A percentile compares a stretch with the other conserved stretches of the same genome.
Conservation (phyloP, 2,113 vertebrate species). For the Spea bombifrons region DNA sequence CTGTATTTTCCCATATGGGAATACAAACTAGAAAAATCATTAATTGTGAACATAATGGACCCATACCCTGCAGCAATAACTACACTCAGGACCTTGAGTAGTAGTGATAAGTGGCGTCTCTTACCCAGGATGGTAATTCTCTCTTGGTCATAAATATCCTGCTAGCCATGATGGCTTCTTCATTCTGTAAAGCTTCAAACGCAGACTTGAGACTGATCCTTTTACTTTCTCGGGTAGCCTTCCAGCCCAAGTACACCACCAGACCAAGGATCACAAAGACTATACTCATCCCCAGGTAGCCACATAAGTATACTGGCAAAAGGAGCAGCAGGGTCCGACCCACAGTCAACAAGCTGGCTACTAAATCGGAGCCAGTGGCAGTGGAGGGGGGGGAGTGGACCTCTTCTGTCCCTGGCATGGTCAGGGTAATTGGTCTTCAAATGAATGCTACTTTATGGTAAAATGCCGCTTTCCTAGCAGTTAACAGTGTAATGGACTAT, state of each 20-base stretch:
- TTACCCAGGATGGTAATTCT: constrained; percentile 73
- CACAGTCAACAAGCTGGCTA: constrained; percentile 63
- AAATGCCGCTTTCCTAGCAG: too few relatives aligned
- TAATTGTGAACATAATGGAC: too few relatives aligned
- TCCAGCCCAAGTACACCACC: constrained; percentile 72
- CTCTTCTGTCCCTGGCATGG: constrained; percentile 23
- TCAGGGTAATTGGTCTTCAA: neutral
- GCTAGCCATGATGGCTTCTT: constrained; percentile 61
- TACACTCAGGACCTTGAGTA: neutral
- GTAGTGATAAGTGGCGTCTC: neutral
- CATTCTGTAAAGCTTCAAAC: constrained; percentile 68
- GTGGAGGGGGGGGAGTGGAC: neutral
- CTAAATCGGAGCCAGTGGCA: constrained; percentile 6
- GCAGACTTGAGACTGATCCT: constrained; percentile 61
- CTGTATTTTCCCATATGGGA: too few relatives aligned
- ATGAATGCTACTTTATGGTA: too few relatives aligned
- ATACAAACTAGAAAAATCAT: too few relatives aligned
- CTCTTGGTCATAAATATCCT: constrained; percentile 57
- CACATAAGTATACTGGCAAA: constrained; percentile 73
- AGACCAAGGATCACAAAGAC: constrained; percentile 65
- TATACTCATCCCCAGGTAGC: constrained; percentile 72
- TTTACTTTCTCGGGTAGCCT: constrained; percentile 66
- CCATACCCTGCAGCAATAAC: too few relatives aligned
- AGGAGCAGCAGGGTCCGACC: constrained; percentile 67
- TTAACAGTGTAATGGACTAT: too few relatives aligned